phyloP scores from a whole-genome alignment of 2,113 vertebrate species.

The Alligator sinensis region DNA sequence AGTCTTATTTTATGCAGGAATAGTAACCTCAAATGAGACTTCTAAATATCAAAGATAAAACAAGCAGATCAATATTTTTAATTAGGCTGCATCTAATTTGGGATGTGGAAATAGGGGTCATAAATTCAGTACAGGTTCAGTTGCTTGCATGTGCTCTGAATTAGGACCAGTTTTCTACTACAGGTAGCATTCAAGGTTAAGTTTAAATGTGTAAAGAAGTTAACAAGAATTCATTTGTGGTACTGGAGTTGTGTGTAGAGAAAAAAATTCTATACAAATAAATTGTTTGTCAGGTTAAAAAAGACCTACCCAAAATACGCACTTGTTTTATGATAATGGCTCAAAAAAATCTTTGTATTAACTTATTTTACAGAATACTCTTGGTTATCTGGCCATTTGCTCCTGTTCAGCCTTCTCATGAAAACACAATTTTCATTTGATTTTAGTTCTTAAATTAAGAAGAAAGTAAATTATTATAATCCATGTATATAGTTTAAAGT shows the following conservation, averaged over 20 bases:
- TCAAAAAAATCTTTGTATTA: background rate
- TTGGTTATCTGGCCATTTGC: background rate
- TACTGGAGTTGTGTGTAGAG: background rate
- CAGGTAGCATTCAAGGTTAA: background rate
- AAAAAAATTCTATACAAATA: background rate
- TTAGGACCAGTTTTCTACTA: background rate
- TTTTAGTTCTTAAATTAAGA: background rate
- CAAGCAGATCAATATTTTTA: background rate
- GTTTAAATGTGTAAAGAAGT: background rate
- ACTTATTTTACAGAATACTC: accelerated
- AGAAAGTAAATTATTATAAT: background rate
- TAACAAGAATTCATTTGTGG: background rate
- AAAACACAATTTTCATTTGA: background rate
- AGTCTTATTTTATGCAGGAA: background rate
- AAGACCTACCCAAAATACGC: background rate
- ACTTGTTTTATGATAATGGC: background rate
- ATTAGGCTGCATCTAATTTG: background rate
- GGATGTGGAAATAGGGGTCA: background rate
- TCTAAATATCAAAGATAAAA: background rate
- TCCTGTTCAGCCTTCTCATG: background rate
- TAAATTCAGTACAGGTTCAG: background rate
- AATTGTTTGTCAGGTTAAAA: background rate
- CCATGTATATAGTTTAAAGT: background rate
- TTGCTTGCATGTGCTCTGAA: background rate
- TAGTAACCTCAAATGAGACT: background rate